A percentile compares a stretch with the other conserved stretches of the same genome.
Evolutionary conservation across 2,888 invertebrate species (phyloP).

Genomic region (Ischnura elegans): DNA sequence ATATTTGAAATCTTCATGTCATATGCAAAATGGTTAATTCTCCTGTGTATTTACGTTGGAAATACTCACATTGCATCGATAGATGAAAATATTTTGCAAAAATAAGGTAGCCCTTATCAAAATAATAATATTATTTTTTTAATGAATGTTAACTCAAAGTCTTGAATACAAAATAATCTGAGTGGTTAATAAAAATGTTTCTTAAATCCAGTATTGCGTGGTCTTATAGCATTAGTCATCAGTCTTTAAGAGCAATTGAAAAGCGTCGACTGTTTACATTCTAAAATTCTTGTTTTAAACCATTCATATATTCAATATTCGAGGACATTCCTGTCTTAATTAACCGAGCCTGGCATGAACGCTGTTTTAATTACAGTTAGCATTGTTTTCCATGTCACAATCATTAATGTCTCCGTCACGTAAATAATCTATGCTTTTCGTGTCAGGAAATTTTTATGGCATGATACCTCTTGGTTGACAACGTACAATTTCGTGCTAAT

Average conservation of each 20-base stretch:
- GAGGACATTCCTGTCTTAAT: not conserved
- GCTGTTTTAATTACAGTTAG: not conserved
- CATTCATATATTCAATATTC: not conserved
- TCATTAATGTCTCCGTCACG: not conserved
- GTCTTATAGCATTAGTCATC: not conserved
- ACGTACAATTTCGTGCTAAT: slow-evolving; percentile 6
- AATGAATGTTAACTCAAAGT: not conserved
- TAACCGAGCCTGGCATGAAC: not conserved
- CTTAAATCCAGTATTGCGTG: not conserved
- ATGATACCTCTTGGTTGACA: slow-evolving; percentile 22
- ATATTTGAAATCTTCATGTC: no score
- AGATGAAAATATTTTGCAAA: not conserved
- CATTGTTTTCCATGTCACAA: not conserved
- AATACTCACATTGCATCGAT: not conserved
- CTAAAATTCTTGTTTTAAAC: not conserved
- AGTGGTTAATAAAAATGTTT: not conserved
- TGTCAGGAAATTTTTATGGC: slow-evolving; percentile 7
- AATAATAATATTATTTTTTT: not conserved
- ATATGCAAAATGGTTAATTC: no score
- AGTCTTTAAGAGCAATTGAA: not conserved
- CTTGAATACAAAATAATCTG: not conserved
- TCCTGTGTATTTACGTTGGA: not conserved
- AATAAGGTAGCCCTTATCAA: not conserved
- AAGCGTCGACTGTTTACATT: not conserved
- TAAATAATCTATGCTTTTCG: no score